phyloP scores from a whole-genome alignment of 2,797 vertebrate genomes.

The Propithecus perrieri region DNA sequence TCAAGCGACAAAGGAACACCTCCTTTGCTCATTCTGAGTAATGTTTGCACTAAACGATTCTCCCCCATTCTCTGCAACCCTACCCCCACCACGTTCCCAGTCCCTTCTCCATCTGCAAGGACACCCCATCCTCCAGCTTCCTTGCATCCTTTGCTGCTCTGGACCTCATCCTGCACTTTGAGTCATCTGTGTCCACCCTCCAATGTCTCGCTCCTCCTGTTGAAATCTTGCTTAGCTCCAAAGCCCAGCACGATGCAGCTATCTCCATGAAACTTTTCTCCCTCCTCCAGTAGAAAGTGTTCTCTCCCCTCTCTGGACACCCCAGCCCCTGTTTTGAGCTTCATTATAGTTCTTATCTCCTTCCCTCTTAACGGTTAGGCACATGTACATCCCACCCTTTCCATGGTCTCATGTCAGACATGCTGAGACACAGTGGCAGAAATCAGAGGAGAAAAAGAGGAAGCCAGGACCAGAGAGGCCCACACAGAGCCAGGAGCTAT shows the following conservation, averaged over 20 bases:
- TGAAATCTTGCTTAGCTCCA: neutral
- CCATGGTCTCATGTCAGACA: neutral
- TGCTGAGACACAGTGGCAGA: neutral
- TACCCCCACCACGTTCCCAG: neutral
- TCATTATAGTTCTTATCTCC: fast-evolving
- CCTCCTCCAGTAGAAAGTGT: neutral
- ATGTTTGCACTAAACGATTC: neutral
- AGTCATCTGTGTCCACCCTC: neutral
- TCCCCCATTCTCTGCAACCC: neutral
- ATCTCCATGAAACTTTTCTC: neutral
- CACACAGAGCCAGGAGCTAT: neutral
- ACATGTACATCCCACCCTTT: neutral
- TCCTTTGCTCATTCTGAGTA: neutral
- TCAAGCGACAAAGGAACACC: neutral
- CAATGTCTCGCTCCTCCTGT: neutral
- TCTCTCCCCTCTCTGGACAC: neutral
- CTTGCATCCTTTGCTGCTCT: neutral
- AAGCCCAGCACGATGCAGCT: neutral
- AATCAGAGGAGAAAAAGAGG: neutral
- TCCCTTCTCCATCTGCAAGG: neutral
- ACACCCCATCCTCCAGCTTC: neutral
- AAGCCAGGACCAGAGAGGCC: neutral
- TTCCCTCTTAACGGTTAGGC: neutral
- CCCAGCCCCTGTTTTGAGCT: neutral
- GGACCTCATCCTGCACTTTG: neutral